phyloP scores from a whole-genome alignment of 2,888 invertebrate species.

The Lasioglossum vierecki region DNA sequence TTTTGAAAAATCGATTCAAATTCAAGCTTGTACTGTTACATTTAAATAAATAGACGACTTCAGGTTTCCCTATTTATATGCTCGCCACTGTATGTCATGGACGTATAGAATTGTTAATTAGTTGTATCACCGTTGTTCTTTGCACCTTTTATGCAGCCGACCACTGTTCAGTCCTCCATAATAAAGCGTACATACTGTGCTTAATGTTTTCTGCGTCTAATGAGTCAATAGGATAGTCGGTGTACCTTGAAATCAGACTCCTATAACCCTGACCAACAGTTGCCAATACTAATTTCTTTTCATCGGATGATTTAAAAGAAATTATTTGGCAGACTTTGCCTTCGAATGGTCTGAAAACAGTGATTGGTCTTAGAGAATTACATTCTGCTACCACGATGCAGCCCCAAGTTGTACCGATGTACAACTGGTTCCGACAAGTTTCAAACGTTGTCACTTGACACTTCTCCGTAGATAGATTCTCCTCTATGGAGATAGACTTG shows the following conservation, averaged over 20 bases:
- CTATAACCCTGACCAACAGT: conserved; percentile 94
- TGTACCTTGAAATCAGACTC: conserved; percentile 88
- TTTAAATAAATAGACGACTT: background rate
- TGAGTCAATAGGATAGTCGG: conserved; percentile 85
- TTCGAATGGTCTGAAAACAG: conserved; percentile 96
- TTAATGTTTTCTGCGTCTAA: conserved; percentile 81
- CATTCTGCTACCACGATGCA: conserved; percentile 96
- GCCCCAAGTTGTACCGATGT: conserved; percentile 98
- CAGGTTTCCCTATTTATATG: background rate
- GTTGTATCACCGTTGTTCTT: conserved; percentile 51
- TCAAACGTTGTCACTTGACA: conserved; percentile 87
- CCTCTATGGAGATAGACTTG: conserved; percentile 95
- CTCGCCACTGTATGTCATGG: conserved; percentile 60
- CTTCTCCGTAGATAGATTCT: conserved; percentile 91
- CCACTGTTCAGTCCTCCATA: conserved; percentile 91
- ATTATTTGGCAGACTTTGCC: conserved; percentile 88
- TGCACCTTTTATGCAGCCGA: conserved; percentile 79
- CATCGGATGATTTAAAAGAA: conserved; percentile 82
- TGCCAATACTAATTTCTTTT: conserved; percentile 86
- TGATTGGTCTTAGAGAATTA: conserved; percentile 91
- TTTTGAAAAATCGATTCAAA: background rate
- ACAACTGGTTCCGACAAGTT: conserved; percentile 87
- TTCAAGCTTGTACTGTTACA: background rate
- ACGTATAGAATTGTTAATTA: conserved; percentile 65
- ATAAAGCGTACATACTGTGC: conserved; percentile 87